Percentiles rank a stretch among this genome's conserved stretches.
These are phyloP conservation scores for Xestia c-nigrum DNA, from an alignment of 2,888 invertebrate genomes.

Conservation along the genomic window DNA sequence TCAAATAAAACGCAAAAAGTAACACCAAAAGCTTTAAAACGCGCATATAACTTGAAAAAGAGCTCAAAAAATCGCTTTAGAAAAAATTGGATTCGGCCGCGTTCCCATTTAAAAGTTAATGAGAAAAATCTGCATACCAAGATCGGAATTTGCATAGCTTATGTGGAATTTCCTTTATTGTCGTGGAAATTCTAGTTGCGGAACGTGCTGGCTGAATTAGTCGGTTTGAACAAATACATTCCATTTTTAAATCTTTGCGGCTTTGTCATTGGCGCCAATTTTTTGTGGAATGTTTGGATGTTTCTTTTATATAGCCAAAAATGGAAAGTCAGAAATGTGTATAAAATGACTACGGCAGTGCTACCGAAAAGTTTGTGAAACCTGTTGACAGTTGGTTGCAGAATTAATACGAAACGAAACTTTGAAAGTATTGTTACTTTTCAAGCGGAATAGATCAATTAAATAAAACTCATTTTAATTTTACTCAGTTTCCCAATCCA, in stretches of 20 bases:
- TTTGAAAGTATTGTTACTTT: background rate
- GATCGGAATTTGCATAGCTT: slow-evolving; percentile 67
- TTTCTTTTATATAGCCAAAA: background rate
- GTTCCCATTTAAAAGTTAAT: slow-evolving; percentile 64
- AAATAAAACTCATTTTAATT: background rate
- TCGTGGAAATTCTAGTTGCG: slow-evolving; percentile 31
- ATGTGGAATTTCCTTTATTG: slow-evolving; percentile 63
- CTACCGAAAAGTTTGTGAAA: background rate
- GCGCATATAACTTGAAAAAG: slow-evolving; percentile 32
- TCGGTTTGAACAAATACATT: slow-evolving; percentile 26
- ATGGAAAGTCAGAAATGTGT: background rate
- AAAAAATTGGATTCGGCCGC: slow-evolving; percentile 37
- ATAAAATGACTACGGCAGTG: background rate
- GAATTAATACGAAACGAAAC: background rate
- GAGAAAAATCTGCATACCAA: slow-evolving; percentile 69
- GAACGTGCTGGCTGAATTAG: slow-evolving; percentile 44
- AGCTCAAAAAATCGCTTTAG: slow-evolving; percentile 44
- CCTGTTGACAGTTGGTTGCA: background rate
- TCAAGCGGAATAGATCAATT: background rate
- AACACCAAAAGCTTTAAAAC: slow-evolving; percentile 36
- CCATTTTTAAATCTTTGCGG: slow-evolving; percentile 16
- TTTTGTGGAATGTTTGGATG: background rate
- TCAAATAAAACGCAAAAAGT: slow-evolving; percentile 28
- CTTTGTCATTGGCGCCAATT: background rate
- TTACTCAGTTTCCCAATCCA: background rate